Percentiles rank a stretch among this genome's conserved stretches.
phyloP scores from a whole-genome alignment of 2,888 invertebrate genomes.

The Idaea straminata region DNA sequence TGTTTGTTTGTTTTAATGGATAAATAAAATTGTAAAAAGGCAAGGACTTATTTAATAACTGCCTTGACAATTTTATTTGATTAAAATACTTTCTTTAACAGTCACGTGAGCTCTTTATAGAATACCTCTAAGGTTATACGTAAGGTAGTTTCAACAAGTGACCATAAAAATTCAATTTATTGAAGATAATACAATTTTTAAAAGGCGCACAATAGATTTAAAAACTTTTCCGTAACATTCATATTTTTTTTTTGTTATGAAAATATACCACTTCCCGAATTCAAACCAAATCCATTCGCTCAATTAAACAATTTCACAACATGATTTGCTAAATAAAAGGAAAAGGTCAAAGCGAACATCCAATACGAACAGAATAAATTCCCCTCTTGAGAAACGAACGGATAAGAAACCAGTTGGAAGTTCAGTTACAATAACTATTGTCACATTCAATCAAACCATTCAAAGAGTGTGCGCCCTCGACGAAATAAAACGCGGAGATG shows the following conservation, averaged over 20 bases:
- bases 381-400: constrained; percentile 43
- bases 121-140: no score
- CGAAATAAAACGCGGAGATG: constrained; percentile 66
- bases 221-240: no score
- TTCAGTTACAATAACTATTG: constrained; percentile 71
- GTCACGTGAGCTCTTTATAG: no score
- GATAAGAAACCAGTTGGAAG: constrained; percentile 50
- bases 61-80: not conserved
- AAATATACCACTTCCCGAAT: no score
- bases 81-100: no score
- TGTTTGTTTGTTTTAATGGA: not conserved
- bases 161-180: no score
- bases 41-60: not conserved
- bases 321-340: constrained; percentile 35
- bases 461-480: constrained; percentile 59
- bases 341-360: constrained; percentile 35
- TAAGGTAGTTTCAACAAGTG: no score
- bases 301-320: constrained; percentile 27
- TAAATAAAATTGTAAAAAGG: not conserved
- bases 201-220: no score
- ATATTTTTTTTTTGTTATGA: no score
- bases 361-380: constrained; percentile 47
- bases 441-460: constrained; percentile 76
- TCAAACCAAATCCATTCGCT: not conserved
- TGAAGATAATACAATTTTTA: no score